These are phyloP conservation scores for Percina caprodes DNA, from an alignment of 2,113 vertebrate species.

Conservation along the genomic window DNA sequence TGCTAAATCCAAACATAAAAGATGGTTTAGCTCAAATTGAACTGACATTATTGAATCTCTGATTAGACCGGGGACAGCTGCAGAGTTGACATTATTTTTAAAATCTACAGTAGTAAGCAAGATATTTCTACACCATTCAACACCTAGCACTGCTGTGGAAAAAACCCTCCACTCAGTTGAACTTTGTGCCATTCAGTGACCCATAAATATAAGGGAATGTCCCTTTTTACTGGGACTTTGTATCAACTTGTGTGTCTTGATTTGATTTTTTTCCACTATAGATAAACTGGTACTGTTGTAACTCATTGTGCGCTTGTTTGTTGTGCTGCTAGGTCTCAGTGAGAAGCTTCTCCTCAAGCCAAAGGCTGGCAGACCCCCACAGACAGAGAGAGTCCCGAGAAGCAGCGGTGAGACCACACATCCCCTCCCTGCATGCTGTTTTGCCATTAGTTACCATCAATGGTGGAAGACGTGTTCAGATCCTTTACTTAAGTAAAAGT, in stretches of 20 bases:
- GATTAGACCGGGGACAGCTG: neutral
- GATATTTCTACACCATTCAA: neutral
- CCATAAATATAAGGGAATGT: neutral
- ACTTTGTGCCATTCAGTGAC: neutral
- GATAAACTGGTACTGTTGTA: neutral
- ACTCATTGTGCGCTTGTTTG: neutral
- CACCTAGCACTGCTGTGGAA: no score
- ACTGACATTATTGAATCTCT: neutral
- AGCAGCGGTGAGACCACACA: conserved; percentile 87
- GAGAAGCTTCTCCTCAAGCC: conserved; percentile 88
- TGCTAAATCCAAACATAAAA: neutral
- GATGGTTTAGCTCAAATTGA: neutral
- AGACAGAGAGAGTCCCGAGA: conserved; percentile 87
- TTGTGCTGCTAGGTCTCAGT: conserved; percentile 83
- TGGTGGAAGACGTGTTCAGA: no score
- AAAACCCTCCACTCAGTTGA: neutral
- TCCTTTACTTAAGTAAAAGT: no score
- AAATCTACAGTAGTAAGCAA: neutral
- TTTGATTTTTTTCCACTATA: neutral
- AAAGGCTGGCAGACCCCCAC: conserved; percentile 74
- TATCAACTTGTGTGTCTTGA: neutral
- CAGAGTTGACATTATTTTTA: neutral
- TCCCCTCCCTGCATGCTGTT: neutral
- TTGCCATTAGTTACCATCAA: no score
- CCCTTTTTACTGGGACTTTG: neutral